Conservation (phyloP, 2,888 invertebrate species). For the Trachelus stipa region DNA sequence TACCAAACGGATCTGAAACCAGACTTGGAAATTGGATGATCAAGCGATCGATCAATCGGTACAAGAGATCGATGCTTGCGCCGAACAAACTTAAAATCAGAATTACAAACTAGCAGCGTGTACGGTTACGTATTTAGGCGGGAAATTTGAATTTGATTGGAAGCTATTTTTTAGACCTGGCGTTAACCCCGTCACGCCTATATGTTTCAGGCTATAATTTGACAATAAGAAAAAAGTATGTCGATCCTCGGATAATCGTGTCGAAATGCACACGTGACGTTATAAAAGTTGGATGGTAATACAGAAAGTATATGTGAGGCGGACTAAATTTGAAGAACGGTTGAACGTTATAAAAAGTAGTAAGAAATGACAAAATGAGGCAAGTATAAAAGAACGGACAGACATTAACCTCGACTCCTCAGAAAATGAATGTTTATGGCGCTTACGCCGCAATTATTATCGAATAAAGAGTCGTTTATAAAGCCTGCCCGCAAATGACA, state of each 20-base stretch:
- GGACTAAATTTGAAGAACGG: slow-evolving; percentile 22
- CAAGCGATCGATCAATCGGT: not conserved
- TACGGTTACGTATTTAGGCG: not conserved
- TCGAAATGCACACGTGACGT: slow-evolving; percentile 1
- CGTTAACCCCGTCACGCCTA: not conserved
- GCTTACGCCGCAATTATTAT: slow-evolving; percentile 58
- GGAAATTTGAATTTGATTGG: not conserved
- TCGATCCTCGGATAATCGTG: not conserved
- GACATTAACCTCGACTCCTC: slow-evolving; percentile 14
- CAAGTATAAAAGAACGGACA: slow-evolving; percentile 26
- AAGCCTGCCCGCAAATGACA: slow-evolving; percentile 54
- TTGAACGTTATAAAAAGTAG: slow-evolving; percentile 17
- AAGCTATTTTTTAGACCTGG: not conserved
- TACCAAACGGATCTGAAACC: not conserved
- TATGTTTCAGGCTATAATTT: not conserved
- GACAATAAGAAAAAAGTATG: not conserved
- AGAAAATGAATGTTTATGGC: slow-evolving; percentile 56
- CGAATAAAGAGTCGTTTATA: slow-evolving; percentile 61
- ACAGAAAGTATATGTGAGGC: slow-evolving; percentile 6
- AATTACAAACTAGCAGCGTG: not conserved
- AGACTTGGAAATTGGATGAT: not conserved
- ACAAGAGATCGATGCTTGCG: too few relatives aligned
- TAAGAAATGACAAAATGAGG: slow-evolving; percentile 25
- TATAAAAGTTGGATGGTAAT: slow-evolving; percentile 8
- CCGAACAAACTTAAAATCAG: not conserved